Conservation (phyloP, 2,797 vertebrate genomes). For the Triplophysa bombifrons region DNA sequence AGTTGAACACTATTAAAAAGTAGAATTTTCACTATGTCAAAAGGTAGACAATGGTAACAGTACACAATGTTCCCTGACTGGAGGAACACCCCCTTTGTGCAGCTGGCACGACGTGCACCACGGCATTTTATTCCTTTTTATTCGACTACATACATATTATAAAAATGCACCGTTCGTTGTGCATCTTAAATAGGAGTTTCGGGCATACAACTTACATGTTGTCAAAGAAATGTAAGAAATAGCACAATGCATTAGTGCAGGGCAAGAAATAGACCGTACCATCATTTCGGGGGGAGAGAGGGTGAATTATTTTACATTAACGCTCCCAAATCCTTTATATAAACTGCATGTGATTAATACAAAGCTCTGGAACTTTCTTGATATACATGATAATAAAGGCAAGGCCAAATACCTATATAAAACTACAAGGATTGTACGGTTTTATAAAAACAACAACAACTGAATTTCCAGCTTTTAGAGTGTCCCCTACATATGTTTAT, state of each 20-base stretch:
- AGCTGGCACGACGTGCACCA: constrained; percentile 2
- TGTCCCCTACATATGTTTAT: not conserved
- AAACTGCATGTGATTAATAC: not conserved
- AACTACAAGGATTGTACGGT: not conserved
- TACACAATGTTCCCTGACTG: constrained; percentile 33
- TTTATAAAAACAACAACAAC: not conserved
- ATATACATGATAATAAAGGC: not conserved
- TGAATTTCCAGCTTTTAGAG: not conserved
- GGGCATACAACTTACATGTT: not conserved
- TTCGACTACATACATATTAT: not conserved
- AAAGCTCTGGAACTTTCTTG: accelerated
- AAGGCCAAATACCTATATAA: not conserved
- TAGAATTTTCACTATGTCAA: constrained; percentile 5
- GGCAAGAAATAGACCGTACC: constrained; percentile 28
- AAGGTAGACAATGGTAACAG: constrained; percentile 33
- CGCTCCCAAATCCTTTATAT: not conserved
- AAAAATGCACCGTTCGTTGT: not conserved
- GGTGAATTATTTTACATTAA: not conserved
- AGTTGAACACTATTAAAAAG: constrained; percentile 9
- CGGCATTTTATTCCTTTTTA: not conserved
- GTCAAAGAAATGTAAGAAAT: not conserved
- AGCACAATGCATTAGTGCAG: constrained; percentile 17
- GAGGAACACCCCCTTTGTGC: constrained; percentile 13
- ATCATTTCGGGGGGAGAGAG: not conserved
- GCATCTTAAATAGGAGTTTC: not conserved